Base-by-base conservation (phyloP, 2,797 vertebrate genomes). In the Bucorvus abyssinicus region DNA sequence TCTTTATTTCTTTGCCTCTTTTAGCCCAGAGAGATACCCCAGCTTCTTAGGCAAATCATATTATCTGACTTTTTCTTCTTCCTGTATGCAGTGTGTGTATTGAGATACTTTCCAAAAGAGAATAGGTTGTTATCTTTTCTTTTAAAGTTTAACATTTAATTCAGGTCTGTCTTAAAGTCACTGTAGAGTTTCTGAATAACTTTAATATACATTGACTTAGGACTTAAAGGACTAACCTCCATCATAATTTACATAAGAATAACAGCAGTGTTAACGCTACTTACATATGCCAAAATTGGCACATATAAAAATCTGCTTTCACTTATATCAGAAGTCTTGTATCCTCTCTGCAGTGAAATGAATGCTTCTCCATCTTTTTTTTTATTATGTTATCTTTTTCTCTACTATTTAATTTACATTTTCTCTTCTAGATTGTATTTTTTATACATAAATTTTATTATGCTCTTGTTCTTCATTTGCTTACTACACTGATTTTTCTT, bases 1-100 rank as follows among this genome's bases (percentile, higher is more conserved):
- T 67, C 83, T 91, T 92, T 78, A 91, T 81, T 95, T 78, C 80
- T 81, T 87, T 87, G 40, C 38, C 55, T 64, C 24, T 80, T 93
- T 69, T 86, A 78, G 49, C 59, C 65, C 65, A 92, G 79, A 92
- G 55, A 93, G 17, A 87, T 80, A 73, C 19, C 26, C 23, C 10
- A 50, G 3, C 29, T 86, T 93, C 69, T 82, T 67, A 90, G 55
- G 30, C 36, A 86, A 94, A 94, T 69, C 7, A 23, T 49, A 68
- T 42, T 40, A 77, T 61, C 77, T 83, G 36, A 53, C 5, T 57
- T 68, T 71, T 81, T 77, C 16, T 56, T 74, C 80, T 76, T 85
- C 29, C 30, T 56, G 2, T 59, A 23, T 57, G 36, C 5, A 26
- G 3, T 52, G 60, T 60, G 42, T 16, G 3, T 55, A 29, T 32